These are phyloP conservation scores for Zophobas morio DNA, from an alignment of 1,140 invertebrate genomes.

Conservation along the genomic window DNA sequence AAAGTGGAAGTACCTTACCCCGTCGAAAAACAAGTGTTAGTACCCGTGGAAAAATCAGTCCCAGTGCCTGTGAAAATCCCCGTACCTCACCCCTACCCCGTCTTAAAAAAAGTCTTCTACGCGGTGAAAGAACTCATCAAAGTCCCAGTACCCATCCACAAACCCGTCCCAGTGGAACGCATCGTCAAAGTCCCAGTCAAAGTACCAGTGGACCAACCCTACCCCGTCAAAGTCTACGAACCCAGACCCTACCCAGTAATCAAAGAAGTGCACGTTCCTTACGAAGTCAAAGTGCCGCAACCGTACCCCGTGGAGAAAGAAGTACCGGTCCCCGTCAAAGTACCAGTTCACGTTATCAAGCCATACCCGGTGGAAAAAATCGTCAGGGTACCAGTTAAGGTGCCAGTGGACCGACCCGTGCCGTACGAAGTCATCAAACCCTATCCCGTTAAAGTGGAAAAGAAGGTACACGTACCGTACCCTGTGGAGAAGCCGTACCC, in stretches of 20 bases:
- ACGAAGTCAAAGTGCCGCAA: slow-evolving; percentile 75
- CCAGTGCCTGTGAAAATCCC: slow-evolving; percentile 74
- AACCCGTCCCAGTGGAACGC: slow-evolving; percentile 82
- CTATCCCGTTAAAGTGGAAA: slow-evolving; percentile 66
- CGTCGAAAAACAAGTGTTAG: slow-evolving; percentile 65
- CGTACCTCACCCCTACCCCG: slow-evolving; percentile 76
- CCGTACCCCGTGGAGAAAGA: slow-evolving; percentile 79
- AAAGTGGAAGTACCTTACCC: slow-evolving; percentile 71
- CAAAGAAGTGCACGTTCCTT: slow-evolving; percentile 75
- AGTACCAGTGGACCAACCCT: slow-evolving; percentile 77
- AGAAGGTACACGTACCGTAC: slow-evolving; percentile 66
- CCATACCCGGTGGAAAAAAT: slow-evolving; percentile 74
- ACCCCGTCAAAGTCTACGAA: slow-evolving; percentile 76
- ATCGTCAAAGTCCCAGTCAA: slow-evolving; percentile 80
- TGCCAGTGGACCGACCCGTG: slow-evolving; percentile 73
- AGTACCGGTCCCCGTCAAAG: slow-evolving; percentile 74
- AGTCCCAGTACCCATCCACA: slow-evolving; percentile 75
- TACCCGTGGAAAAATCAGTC: slow-evolving; percentile 74
- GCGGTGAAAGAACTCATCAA: slow-evolving; percentile 77
- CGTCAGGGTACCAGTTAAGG: slow-evolving; percentile 75
- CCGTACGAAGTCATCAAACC: slow-evolving; percentile 71
- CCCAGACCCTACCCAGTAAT: slow-evolving; percentile 79
- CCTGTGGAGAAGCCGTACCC: slow-evolving; percentile 72
- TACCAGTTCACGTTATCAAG: slow-evolving; percentile 74
- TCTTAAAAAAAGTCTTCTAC: slow-evolving; percentile 79